These are phyloP conservation scores for Drosophila oshimai DNA, from an alignment of 1,140 invertebrate genomes.

Conservation along the genomic window DNA sequence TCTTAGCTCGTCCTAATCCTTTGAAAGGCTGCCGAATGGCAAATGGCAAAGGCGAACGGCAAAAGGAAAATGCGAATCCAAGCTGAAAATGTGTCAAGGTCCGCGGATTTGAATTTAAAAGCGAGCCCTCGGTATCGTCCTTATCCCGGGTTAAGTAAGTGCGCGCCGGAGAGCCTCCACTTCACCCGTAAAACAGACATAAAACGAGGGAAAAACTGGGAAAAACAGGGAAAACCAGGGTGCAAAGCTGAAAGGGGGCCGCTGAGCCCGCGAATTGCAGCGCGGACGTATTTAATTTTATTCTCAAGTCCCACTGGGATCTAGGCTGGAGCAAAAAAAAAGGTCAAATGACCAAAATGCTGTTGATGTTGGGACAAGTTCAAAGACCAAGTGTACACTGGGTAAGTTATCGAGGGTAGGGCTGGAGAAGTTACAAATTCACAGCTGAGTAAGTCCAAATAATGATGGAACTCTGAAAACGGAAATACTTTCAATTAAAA, in stretches of 20 bases:
- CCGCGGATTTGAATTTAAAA: slow-evolving; percentile 61
- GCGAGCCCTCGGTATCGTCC: slow-evolving; percentile 24
- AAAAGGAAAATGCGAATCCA: slow-evolving; percentile 44
- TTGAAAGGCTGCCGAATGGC: slow-evolving; percentile 30
- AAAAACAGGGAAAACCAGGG: slow-evolving; percentile 42
- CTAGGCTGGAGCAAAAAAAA: slow-evolving; percentile 5
- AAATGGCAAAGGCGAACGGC: neutral
- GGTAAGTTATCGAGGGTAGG: neutral
- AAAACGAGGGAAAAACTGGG: slow-evolving; percentile 43
- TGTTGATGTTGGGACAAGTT: slow-evolving; percentile 40
- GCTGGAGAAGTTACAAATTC: slow-evolving; percentile 12
- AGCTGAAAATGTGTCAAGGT: slow-evolving; percentile 74
- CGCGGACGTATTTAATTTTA: slow-evolving; percentile 67
- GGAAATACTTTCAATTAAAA: slow-evolving; percentile 8
- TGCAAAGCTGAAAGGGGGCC: neutral
- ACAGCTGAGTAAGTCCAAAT: slow-evolving; percentile 27
- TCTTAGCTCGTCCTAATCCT: slow-evolving; percentile 12
- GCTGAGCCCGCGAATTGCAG: slow-evolving; percentile 58
- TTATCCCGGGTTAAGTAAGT: slow-evolving; percentile 61
- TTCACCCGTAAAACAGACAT: slow-evolving; percentile 56
- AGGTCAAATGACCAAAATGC: slow-evolving; percentile 54
- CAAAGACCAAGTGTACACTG: slow-evolving; percentile 32
- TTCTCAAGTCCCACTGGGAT: slow-evolving; percentile 35
- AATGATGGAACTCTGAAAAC: slow-evolving; percentile 16
- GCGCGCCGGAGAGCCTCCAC: slow-evolving; percentile 19